These are phyloP conservation scores for Colletes collaris DNA, from an alignment of 2,888 invertebrate genomes.

Conservation along the genomic window DNA sequence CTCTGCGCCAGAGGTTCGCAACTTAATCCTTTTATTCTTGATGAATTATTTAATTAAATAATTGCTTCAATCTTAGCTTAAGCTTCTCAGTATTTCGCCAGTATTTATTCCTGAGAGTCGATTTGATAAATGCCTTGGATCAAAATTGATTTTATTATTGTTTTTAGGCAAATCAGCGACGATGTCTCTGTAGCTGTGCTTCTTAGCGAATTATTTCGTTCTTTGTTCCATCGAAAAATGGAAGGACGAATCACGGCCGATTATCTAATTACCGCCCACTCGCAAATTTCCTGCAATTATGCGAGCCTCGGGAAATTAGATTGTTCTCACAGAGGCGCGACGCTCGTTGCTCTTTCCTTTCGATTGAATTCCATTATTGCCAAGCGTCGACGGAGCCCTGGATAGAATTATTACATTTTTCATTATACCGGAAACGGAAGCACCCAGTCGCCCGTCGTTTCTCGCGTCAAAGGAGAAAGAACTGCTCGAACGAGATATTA, in stretches of 20 bases:
- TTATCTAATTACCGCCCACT: neutral
- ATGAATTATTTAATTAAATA: no score
- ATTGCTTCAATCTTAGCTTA: no score
- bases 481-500: constrained; percentile 3
- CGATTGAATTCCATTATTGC: neutral
- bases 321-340: neutral
- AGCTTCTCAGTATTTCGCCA: no score
- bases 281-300: constrained; percentile 3
- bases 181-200: no score
- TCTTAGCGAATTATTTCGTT: neutral
- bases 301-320: neutral
- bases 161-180: no score
- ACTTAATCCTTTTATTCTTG: no score
- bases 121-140: no score
- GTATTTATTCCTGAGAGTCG: no score
- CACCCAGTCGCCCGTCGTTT: neutral
- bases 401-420: constrained; percentile 23
- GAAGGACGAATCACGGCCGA: neutral
- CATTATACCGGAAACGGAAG: constrained; percentile 3
- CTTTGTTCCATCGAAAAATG: neutral
- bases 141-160: no score
- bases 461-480: neutral
- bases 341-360: neutral
- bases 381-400: neutral
- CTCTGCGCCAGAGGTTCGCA: no score